Conservation (phyloP, 2,797 vertebrate species). For the Hozukius guyotensis region DNA sequence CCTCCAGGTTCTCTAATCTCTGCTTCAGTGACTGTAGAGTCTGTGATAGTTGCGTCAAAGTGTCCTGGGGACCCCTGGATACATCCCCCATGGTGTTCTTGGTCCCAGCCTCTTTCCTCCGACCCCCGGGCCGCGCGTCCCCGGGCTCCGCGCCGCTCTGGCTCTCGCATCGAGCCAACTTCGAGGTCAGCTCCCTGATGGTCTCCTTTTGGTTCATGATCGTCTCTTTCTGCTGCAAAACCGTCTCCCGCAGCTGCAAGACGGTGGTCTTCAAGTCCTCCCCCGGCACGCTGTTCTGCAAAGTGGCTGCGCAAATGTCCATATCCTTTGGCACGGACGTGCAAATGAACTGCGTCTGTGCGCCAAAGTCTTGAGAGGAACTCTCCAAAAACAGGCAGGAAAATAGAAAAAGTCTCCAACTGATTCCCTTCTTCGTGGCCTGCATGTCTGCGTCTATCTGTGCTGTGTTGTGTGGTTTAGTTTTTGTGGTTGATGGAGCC, state of each 20-base stretch:
- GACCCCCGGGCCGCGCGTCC: conserved; percentile 81
- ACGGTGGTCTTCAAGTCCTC: conserved; percentile 92
- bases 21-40: conserved; percentile 96
- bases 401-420: conserved; percentile 85
- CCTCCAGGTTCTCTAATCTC: conserved; percentile 95
- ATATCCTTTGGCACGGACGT: conserved; percentile 96
- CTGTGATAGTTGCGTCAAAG: conserved; percentile 93
- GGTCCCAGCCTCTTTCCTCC: conserved; percentile 84
- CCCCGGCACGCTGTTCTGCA: conserved; percentile 88
- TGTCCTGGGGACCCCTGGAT: conserved; percentile 92
- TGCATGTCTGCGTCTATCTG: conserved; percentile 65
- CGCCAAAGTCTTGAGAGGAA: conserved; percentile 86
- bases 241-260: conserved; percentile 94
- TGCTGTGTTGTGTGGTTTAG: background rate
- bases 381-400: conserved; percentile 80
- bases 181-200: conserved; percentile 94
- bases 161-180: conserved; percentile 94
- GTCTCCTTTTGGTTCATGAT: conserved; percentile 97
- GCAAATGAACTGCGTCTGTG: conserved; percentile 95
- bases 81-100: conserved; percentile 98
- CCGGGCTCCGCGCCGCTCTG: conserved; percentile 88
- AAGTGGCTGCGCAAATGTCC: conserved; percentile 92
- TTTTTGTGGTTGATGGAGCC: conserved; percentile 8
- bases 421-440: conserved; percentile 69
- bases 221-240: conserved; percentile 96